Percentiles rank a stretch among this genome's conserved stretches.
Conservation (phyloP, 2,113 vertebrate genomes). For the Piprites chloris region DNA sequence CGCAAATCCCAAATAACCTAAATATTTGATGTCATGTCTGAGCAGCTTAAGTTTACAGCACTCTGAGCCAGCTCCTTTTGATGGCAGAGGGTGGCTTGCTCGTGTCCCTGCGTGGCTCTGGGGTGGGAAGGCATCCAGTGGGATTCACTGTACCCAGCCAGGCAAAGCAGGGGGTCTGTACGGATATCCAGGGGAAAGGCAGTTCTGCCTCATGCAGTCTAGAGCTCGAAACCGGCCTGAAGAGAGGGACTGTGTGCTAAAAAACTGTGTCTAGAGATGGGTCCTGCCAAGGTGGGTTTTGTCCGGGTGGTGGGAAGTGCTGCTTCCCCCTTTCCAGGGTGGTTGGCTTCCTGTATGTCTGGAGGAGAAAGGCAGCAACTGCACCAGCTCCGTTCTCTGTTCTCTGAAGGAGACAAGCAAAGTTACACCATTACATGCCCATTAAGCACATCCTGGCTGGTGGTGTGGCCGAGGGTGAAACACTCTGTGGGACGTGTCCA, state of each 20-base stretch:
- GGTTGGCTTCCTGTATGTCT: not conserved
- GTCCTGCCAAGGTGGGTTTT: not conserved
- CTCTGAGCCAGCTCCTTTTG: not conserved
- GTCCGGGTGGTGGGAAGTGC: not conserved
- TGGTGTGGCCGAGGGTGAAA: not conserved
- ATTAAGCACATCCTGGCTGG: not conserved
- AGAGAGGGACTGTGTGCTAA: not conserved
- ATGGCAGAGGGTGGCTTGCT: not conserved
- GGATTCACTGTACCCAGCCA: not conserved
- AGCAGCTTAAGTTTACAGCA: constrained; percentile 34
- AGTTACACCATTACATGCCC: constrained; percentile 35
- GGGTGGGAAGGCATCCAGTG: not conserved
- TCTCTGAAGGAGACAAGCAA: not conserved
- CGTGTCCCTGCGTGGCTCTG: not conserved
- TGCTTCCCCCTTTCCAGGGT: not conserved
- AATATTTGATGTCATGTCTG: constrained; percentile 59
- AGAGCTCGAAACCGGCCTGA: not conserved
- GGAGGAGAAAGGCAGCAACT: not conserved
- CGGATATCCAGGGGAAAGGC: not conserved
- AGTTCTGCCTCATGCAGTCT: not conserved
- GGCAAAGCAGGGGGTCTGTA: not conserved
- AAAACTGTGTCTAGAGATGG: not conserved
- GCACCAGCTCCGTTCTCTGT: not conserved
- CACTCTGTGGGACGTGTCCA: not conserved
- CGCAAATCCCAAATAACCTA: constrained; percentile 54